Evolutionary conservation across 2,113 vertebrate species (phyloP).

Genomic region (Peromyscus polionotus): DNA sequence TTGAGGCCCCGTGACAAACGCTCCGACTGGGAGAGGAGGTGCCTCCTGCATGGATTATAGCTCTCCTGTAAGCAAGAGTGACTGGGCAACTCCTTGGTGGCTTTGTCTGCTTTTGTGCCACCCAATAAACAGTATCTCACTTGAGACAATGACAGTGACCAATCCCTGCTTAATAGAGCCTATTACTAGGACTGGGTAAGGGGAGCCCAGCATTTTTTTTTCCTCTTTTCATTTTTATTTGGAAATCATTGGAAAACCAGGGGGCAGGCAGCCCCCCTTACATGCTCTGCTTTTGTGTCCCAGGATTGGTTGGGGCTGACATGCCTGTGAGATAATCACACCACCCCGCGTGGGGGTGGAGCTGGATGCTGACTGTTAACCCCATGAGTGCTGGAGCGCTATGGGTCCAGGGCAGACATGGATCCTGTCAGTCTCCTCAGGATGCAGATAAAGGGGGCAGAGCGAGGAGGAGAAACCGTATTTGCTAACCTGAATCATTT

Average conservation of each 20-base stretch:
- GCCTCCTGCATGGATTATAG: not conserved
- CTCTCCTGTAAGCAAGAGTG: slow-evolving; percentile 71
- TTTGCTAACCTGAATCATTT: not conserved
- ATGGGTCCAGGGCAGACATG: not conserved
- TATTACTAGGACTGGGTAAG: not conserved
- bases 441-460: accelerated
- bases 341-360: slow-evolving; percentile 63
- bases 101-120: slow-evolving; percentile 77
- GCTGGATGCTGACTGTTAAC: slow-evolving; percentile 78
- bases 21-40: slow-evolving; percentile 46
- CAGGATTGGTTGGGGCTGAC: slow-evolving; percentile 68
- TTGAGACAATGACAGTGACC: slow-evolving; percentile 66
- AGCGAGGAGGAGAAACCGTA: accelerated
- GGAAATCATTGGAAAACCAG: slow-evolving; percentile 63
- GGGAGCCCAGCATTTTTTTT: slow-evolving; percentile 25
- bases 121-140: slow-evolving; percentile 53
- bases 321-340: slow-evolving; percentile 70
- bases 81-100: slow-evolving; percentile 77
- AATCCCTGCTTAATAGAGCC: slow-evolving; percentile 69
- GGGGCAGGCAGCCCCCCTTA: slow-evolving; percentile 28
- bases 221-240: slow-evolving; percentile 66
- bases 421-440: not conserved
- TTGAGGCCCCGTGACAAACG: slow-evolving; percentile 68
- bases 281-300: slow-evolving; percentile 78
- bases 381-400: not conserved